Conservation (phyloP, 2,888 invertebrate genomes). For the Caenorhabditis doughertyi region DNA sequence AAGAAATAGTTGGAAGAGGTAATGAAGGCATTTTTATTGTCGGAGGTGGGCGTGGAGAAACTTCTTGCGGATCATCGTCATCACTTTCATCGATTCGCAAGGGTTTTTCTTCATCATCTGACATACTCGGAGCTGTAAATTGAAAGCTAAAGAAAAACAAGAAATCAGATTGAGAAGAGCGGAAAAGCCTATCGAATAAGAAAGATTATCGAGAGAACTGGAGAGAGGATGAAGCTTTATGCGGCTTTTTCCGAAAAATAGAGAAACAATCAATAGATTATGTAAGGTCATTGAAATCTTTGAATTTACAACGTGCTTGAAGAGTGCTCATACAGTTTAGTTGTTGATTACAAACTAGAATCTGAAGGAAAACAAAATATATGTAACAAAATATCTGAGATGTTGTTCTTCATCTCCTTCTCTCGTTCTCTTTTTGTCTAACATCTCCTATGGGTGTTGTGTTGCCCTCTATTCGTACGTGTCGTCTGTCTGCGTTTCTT, state of each 20-base stretch:
- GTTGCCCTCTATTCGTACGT: conserved; percentile 58
- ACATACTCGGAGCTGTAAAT: conserved; percentile 38
- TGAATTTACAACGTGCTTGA: neutral
- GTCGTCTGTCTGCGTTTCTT: conserved; percentile 52
- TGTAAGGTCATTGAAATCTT: neutral
- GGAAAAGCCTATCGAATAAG: neutral
- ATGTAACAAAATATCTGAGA: conserved; percentile 2
- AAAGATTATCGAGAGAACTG: neutral
- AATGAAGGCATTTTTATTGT: neutral
- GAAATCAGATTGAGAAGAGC: neutral
- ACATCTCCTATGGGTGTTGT: conserved; percentile 23
- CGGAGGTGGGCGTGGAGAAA: neutral
- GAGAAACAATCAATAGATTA: neutral
- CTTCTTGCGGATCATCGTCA: neutral
- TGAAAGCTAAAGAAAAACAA: neutral
- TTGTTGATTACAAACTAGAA: neutral
- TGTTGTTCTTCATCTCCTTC: conserved; percentile 11
- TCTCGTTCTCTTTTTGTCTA: conserved; percentile 12
- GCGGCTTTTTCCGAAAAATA: too few species aligned
- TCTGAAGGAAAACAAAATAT: neutral
- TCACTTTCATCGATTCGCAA: conserved; percentile 58
- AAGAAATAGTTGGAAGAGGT: neutral
- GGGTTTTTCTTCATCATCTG: conserved; percentile 62
- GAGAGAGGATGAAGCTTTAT: neutral
- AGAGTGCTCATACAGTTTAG: neutral